These are phyloP conservation scores for Dolichallabes microphthalmus DNA, from an alignment of 2,113 vertebrate genomes.

Conservation along the genomic window DNA sequence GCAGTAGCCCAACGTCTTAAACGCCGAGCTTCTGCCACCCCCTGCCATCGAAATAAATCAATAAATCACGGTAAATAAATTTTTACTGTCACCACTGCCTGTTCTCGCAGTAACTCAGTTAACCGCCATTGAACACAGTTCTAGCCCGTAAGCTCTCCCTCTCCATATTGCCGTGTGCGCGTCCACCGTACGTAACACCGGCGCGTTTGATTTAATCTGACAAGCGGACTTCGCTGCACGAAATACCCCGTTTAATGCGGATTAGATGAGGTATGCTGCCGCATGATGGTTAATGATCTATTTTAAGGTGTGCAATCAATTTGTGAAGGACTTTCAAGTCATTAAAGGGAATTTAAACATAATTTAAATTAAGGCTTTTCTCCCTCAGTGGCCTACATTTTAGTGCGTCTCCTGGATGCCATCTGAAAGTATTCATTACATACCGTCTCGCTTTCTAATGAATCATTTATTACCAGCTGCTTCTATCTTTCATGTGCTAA, in stretches of 20 bases:
- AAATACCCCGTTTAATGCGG: not conserved
- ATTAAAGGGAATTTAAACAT: constrained; percentile 24
- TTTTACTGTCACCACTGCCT: not conserved
- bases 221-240: not conserved
- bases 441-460: constrained; percentile 24
- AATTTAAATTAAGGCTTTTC: constrained; percentile 11
- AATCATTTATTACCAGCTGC: constrained; percentile 31
- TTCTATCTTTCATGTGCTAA: constrained; percentile 15
- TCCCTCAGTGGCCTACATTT: not conserved
- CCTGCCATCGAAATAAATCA: not conserved
- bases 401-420: not conserved
- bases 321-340: constrained; percentile 28
- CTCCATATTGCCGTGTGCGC: not conserved
- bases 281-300: constrained; percentile 24
- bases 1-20: not conserved
- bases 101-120: not conserved
- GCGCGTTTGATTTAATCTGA: not conserved
- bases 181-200: not conserved
- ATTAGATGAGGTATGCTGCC: constrained; percentile 28
- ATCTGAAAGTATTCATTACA: constrained; percentile 5
- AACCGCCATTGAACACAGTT: not conserved
- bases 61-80: not conserved
- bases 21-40: not conserved
- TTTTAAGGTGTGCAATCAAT: constrained; percentile 29
- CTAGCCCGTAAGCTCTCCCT: not conserved